Evolutionary conservation across 2,113 vertebrate genomes (phyloP).

Genomic region (Grammomys surdaster): DNA sequence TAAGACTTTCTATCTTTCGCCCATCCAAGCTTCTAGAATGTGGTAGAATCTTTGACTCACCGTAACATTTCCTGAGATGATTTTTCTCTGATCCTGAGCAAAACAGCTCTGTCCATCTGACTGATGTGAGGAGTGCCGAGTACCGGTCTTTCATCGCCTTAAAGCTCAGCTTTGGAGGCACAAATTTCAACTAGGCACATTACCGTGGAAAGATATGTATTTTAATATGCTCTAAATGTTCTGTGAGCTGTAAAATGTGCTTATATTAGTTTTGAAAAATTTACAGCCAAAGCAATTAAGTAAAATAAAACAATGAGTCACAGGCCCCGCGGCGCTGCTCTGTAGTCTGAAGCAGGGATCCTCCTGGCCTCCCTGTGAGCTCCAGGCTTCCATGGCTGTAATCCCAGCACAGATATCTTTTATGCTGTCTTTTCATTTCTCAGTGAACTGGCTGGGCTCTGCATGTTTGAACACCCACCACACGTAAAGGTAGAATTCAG

Average conservation of each 20-base stretch:
- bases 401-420: not conserved
- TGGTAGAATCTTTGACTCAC: conserved; percentile 67
- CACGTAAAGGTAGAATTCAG: not conserved
- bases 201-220: conserved; percentile 54
- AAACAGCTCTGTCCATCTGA: conserved; percentile 67
- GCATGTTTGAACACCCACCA: not conserved
- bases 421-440: not conserved
- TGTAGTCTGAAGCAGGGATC: not conserved
- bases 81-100: conserved; percentile 69
- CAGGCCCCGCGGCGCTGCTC: not conserved
- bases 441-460: not conserved
- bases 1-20: conserved; percentile 3
- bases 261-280: conserved; percentile 81
- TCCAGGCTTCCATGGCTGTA: not conserved
- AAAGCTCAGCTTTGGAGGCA: conserved; percentile 50
- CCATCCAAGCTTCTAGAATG: conserved; percentile 63
- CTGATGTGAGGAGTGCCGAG: conserved; percentile 44
- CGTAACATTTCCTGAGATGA: conserved; percentile 62
- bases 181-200: conserved; percentile 56
- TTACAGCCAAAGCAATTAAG: conserved; percentile 75
- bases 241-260: conserved; percentile 77
- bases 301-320: conserved; percentile 71
- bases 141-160: conserved; percentile 41
- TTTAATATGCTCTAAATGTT: conserved; percentile 76
- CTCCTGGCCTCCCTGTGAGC: not conserved